Percentiles rank a stretch among this genome's conserved stretches.
These are phyloP conservation scores for Cephus pulcher DNA, from an alignment of 2,888 invertebrate species.

Conservation along the genomic window DNA sequence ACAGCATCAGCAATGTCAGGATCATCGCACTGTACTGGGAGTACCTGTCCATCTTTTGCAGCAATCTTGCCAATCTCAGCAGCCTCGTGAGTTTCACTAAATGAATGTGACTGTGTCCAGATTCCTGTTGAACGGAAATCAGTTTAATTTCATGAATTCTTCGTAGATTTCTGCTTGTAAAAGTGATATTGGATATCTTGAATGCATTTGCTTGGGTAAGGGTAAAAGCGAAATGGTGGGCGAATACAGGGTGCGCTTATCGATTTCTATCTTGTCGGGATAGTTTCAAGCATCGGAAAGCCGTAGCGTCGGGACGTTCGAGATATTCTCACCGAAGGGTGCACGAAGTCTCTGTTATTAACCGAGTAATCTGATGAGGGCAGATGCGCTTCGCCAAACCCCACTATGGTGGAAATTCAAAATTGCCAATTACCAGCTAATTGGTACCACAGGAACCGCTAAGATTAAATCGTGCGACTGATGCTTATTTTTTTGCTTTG, in stretches of 20 bases:
- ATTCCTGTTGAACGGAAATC: slow-evolving; percentile 69
- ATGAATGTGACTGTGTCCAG: slow-evolving; percentile 84
- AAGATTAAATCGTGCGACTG: background rate
- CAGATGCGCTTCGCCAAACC: background rate
- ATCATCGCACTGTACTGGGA: slow-evolving; percentile 96
- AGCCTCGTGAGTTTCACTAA: slow-evolving; percentile 92
- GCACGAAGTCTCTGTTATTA: background rate
- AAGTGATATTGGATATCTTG: slow-evolving; percentile 6
- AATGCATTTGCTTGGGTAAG: background rate
- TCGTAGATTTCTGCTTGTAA: background rate
- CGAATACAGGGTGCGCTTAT: background rate
- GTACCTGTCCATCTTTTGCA: slow-evolving; percentile 97
- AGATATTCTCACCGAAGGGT: background rate
- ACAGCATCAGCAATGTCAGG: slow-evolving; percentile 91
- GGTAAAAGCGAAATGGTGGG: background rate
- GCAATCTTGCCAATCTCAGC: slow-evolving; percentile 86
- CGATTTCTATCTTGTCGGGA: background rate
- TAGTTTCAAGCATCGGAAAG: background rate
- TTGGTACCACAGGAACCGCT: background rate
- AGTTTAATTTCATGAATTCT: background rate
- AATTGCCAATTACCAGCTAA: slow-evolving; percentile 2
- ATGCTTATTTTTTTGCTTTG: background rate
- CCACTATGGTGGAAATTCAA: background rate
- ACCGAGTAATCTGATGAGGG: slow-evolving; percentile 9
- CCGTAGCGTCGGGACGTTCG: slow-evolving; percentile 3